These are phyloP conservation scores for Spodoptera frugiperda DNA, from an alignment of 1,140 invertebrate species.

Conservation along the genomic window DNA sequence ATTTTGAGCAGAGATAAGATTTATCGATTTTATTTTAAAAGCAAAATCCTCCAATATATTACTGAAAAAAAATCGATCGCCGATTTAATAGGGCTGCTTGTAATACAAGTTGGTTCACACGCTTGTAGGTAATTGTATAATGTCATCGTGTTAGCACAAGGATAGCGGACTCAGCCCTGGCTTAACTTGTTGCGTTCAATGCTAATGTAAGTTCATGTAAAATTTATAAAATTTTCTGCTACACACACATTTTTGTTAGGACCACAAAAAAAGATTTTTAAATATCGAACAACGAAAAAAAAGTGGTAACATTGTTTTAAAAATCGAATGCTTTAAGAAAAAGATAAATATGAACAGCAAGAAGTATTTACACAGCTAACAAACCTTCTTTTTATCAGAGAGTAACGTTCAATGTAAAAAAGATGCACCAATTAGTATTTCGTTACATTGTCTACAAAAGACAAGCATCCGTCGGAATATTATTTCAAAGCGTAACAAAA, in stretches of 20 bases:
- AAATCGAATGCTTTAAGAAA: too few species aligned
- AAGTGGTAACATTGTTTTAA: background rate
- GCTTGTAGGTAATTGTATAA: slow-evolving; percentile 31
- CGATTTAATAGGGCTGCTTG: background rate
- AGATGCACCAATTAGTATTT: slow-evolving; percentile 23
- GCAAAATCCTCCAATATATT: too few species aligned
- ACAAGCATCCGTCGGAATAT: slow-evolving; percentile 9
- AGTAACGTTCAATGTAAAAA: background rate
- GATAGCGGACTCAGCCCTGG: slow-evolving; percentile 49
- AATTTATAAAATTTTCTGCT: slow-evolving; percentile 29
- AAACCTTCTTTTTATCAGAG: background rate
- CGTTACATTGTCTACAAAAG: slow-evolving; percentile 8
- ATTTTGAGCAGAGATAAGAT: too few species aligned
- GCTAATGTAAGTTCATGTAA: slow-evolving; percentile 31
- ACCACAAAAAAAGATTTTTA: slow-evolving; percentile 1
- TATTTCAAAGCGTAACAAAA: slow-evolving; percentile 24
- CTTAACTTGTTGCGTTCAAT: slow-evolving; percentile 66
- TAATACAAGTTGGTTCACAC: slow-evolving; percentile 3
- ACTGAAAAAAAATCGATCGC: background rate
- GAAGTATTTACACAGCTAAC: background rate
- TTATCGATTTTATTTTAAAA: too few species aligned
- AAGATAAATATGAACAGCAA: background rate
- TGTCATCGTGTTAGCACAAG: slow-evolving; percentile 47
- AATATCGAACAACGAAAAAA: too few species aligned
- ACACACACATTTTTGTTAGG: background rate